phyloP scores from a whole-genome alignment of 2,113 vertebrate species.

The Phycodurus eques region DNA sequence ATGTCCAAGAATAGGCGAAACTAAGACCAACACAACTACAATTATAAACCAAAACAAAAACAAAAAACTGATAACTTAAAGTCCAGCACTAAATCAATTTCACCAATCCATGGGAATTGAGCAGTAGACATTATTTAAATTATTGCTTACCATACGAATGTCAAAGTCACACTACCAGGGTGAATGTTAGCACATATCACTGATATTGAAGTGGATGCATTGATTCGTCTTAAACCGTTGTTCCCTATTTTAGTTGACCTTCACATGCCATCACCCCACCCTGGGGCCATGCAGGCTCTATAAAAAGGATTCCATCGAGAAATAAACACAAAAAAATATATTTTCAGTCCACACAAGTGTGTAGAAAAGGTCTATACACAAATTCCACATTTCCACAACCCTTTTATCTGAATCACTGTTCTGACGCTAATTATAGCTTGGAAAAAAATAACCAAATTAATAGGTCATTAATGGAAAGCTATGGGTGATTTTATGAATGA shows the following conservation, averaged over 20 bases:
- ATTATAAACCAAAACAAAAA: background rate
- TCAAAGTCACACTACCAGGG: too few species aligned
- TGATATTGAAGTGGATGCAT: background rate
- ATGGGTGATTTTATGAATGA: background rate
- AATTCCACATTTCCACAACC: background rate
- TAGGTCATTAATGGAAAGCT: background rate
- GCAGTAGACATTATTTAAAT: too few species aligned
- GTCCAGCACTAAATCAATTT: background rate
- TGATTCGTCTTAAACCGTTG: too few species aligned
- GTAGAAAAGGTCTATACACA: background rate
- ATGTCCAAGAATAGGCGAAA: background rate
- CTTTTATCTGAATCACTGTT: constrained; percentile 1
- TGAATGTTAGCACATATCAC: too few species aligned
- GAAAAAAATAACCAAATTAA: background rate
- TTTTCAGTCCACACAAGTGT: background rate
- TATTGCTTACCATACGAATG: too few species aligned
- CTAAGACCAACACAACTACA: background rate
- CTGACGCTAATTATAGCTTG: background rate
- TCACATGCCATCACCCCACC: background rate
- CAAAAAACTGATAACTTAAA: background rate
- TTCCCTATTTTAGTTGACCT: too few species aligned
- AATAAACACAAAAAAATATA: background rate
- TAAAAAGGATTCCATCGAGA: background rate
- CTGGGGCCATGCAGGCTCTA: background rate
- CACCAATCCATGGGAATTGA: background rate